Evolutionary conservation across 35 echinoderm and acorn worm genomes (phyloP).

Genomic region (Strongylocentrotus purpuratus): DNA sequence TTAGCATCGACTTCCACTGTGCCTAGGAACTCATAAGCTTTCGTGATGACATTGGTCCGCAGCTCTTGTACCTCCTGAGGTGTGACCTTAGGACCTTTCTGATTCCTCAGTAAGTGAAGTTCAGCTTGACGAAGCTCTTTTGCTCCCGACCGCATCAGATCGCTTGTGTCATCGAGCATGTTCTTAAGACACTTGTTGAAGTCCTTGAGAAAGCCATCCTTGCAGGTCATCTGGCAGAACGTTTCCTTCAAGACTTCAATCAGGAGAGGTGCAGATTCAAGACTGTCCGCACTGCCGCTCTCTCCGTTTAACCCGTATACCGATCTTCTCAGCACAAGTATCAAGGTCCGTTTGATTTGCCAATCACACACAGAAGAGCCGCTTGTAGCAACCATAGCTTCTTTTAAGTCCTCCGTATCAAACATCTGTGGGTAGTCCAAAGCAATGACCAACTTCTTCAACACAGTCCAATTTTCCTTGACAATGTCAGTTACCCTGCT

Average conservation of each 20-base stretch:
- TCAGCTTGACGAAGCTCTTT: constrained; percentile 4
- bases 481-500: not conserved
- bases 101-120: not conserved
- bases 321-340: not conserved
- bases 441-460: not conserved
- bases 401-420: not conserved
- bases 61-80: not conserved
- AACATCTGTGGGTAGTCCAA: not conserved
- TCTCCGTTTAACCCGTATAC: not conserved
- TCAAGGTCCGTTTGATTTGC: not conserved
- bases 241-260: constrained; percentile 7
- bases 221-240: constrained; percentile 21
- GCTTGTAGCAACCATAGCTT: not conserved
- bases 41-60: not conserved
- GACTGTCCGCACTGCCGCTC: not conserved
- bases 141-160: not conserved
- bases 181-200: not conserved
- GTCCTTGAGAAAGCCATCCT: not conserved
- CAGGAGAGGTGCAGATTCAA: not conserved
- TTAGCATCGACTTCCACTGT: not conserved
- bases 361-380: not conserved
- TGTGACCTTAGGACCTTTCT: not conserved
- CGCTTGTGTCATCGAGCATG: not conserved
- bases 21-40: not conserved
- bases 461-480: not conserved